These are phyloP conservation scores for Lepus americanus DNA, from an alignment of 2,113 vertebrate genomes.

Conservation along the genomic window DNA sequence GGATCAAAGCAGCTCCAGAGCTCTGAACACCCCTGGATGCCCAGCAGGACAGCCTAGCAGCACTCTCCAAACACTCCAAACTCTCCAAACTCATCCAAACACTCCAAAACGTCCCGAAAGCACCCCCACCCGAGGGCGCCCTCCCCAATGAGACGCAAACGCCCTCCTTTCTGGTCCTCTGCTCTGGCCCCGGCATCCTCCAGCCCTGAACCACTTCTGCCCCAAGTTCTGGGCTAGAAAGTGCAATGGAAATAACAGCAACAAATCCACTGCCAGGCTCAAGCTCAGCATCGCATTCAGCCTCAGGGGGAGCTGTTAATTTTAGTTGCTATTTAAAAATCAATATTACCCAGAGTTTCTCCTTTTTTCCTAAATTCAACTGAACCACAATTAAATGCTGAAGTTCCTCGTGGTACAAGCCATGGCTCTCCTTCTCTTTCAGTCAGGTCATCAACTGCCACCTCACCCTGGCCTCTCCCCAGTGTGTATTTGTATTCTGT, in stretches of 20 bases:
- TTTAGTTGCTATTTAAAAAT: not conserved
- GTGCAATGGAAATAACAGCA: not conserved
- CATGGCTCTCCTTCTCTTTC: not conserved
- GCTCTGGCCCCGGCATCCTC: not conserved
- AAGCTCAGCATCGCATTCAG: not conserved
- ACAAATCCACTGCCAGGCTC: not conserved
- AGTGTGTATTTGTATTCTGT: not conserved
- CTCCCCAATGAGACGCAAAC: not conserved
- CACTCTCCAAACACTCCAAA: not conserved
- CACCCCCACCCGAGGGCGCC: not conserved
- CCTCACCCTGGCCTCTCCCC: not conserved
- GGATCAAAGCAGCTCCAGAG: not conserved
- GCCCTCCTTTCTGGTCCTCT: not conserved
- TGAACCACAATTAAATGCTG: not conserved
- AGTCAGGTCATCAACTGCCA: not conserved
- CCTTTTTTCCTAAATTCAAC: not conserved
- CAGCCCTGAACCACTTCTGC: not conserved
- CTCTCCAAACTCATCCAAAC: not conserved
- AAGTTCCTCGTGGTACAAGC: not conserved
- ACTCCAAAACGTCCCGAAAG: not conserved
- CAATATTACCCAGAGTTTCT: not conserved
- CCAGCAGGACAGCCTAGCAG: not conserved
- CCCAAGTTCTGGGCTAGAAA: not conserved
- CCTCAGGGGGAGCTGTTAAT: not conserved
- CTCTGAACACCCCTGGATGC: not conserved